Conservation (phyloP, 2,797 vertebrate genomes). For the Anguilla anguilla region DNA sequence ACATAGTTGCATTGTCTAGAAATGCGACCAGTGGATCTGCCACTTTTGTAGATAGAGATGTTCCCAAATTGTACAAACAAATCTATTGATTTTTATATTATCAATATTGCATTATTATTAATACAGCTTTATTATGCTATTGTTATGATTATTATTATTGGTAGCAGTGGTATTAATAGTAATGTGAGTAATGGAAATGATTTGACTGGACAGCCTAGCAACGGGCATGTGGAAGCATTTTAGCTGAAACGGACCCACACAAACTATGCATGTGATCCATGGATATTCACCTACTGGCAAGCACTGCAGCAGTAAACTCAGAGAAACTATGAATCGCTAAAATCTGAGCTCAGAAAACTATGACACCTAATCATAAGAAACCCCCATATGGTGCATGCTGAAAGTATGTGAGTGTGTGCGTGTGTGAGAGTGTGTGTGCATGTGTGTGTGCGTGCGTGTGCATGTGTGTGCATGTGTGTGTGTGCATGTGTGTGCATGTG, state of each 20-base stretch:
- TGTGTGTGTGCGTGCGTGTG: neutral
- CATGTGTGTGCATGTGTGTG: neutral
- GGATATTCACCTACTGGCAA: neutral
- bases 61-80: neutral
- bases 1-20: neutral
- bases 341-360: too few relatives aligned
- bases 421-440: neutral
- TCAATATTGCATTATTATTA: neutral
- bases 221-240: too few relatives aligned
- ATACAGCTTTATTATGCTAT: neutral
- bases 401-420: too few relatives aligned
- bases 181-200: too few relatives aligned
- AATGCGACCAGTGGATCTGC: neutral
- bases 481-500: neutral
- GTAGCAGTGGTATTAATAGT: neutral
- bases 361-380: too few relatives aligned
- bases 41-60: neutral
- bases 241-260: neutral
- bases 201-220: too few relatives aligned
- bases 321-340: neutral
- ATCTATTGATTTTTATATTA: too few relatives aligned
- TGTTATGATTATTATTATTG: neutral
- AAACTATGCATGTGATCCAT: neutral
- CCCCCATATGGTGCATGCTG: too few relatives aligned
- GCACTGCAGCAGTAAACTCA: neutral